Evolutionary conservation across 92 coral and sea anemone species (phyloP).

Genomic region (Actinernus sp.): DNA sequence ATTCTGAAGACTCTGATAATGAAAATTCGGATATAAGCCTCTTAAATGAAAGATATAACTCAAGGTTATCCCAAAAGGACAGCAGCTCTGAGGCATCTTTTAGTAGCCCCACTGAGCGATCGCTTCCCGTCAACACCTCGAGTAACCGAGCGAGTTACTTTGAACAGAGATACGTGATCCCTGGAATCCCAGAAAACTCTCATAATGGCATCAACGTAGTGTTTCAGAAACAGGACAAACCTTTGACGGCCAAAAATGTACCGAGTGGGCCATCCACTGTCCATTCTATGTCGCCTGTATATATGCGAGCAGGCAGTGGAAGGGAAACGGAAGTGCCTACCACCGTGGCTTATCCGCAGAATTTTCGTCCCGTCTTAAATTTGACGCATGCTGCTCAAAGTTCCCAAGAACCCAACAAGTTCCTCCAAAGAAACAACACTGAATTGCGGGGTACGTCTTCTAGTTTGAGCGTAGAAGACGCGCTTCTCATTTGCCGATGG

Average conservation of each 20-base stretch:
- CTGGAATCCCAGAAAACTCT: constrained; percentile 71
- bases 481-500: constrained; percentile 90
- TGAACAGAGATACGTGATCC: constrained; percentile 48
- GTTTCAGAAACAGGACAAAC: constrained; percentile 69
- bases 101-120: constrained; percentile 25
- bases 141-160: constrained; percentile 6
- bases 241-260: background rate
- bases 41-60: constrained; percentile 4
- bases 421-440: no score
- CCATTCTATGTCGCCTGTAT: constrained; percentile 3
- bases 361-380: constrained; percentile 4
- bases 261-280: constrained; percentile 4
- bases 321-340: background rate
- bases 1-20: constrained; percentile 36
- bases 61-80: constrained; percentile 22
- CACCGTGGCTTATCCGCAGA: constrained; percentile 55
- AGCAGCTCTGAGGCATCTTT: constrained; percentile 21
- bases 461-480: constrained; percentile 3
- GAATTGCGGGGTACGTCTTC: background rate
- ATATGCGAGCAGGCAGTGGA: background rate
- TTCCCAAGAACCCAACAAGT: no score
- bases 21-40: constrained; percentile 42
- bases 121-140: constrained; percentile 25
- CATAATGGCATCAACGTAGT: constrained; percentile 80
- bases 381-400: background rate